phyloP scores from a whole-genome alignment of 2,797 vertebrate species.

The Anguilla pacifica region DNA sequence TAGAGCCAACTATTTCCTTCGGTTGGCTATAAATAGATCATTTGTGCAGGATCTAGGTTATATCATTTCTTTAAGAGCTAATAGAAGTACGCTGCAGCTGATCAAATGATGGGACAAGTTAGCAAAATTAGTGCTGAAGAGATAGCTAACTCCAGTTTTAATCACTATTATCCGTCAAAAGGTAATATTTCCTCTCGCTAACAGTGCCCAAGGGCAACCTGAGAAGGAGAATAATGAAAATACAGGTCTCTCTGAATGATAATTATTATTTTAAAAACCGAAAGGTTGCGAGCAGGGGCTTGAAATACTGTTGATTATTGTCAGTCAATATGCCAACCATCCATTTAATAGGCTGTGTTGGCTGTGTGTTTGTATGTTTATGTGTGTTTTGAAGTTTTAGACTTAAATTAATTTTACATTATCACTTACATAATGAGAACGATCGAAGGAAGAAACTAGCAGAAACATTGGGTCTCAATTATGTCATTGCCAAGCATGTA shows the following conservation, averaged over 20 bases:
- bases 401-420: too few species aligned
- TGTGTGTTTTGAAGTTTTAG: neutral
- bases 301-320: neutral
- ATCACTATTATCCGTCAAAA: neutral
- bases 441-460: too few species aligned
- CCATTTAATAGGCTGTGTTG: neutral
- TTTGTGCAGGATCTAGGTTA: conserved; percentile 38
- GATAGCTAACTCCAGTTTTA: neutral
- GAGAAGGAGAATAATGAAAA: neutral
- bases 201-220: neutral
- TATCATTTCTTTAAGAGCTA: conserved; percentile 24
- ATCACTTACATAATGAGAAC: too few species aligned
- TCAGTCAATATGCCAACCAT: neutral
- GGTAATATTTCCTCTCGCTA: conserved; percentile 15
- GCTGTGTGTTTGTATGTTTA: neutral
- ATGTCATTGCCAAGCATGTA: too few species aligned
- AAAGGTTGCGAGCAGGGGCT: neutral
- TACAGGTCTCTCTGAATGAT: neutral
- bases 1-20: conserved; percentile 37
- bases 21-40: conserved; percentile 40
- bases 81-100: conserved; percentile 36
- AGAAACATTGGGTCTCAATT: too few species aligned
- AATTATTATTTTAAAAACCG: neutral
- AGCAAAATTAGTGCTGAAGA: neutral
- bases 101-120: conserved; percentile 20